Conservation (phyloP, 2,888 invertebrate genomes). For the Volucella bombylans region DNA sequence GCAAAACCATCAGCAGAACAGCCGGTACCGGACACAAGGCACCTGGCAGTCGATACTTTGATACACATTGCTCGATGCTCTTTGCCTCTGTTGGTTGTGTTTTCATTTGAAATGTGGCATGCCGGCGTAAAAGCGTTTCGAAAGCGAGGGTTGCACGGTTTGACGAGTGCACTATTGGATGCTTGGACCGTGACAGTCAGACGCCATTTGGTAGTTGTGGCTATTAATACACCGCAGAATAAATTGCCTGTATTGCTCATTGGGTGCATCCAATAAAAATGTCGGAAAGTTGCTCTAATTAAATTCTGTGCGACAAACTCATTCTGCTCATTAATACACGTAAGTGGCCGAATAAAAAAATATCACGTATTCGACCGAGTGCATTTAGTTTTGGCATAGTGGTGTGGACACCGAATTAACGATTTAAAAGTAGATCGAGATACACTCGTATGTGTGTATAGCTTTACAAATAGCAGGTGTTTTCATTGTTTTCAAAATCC, state of each 20-base stretch:
- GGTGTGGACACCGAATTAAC: background rate
- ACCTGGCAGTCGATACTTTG: no score
- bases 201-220: constrained; percentile 23
- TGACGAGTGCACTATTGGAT: background rate
- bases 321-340: constrained; percentile 48
- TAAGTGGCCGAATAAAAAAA: constrained; percentile 57
- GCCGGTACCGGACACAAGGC: background rate
- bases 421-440: no score
- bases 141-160: background rate
- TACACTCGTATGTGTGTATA: no score
- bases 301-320: constrained; percentile 63
- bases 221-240: constrained; percentile 57
- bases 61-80: no score
- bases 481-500: no score
- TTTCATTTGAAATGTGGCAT: constrained; percentile 60
- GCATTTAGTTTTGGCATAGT: constrained; percentile 9
- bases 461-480: no score
- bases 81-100: constrained; percentile 10
- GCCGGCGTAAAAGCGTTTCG: constrained; percentile 58
- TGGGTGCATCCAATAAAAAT: constrained; percentile 71
- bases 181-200: constrained; percentile 3
- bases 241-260: constrained; percentile 66
- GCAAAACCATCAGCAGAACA: constrained; percentile 30
- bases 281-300: constrained; percentile 69
- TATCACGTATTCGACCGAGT: constrained; percentile 70